A percentile compares a stretch with the other conserved stretches of the same genome.
Conservation (phyloP, 2,797 vertebrate genomes). For the Falco biarmicus region DNA sequence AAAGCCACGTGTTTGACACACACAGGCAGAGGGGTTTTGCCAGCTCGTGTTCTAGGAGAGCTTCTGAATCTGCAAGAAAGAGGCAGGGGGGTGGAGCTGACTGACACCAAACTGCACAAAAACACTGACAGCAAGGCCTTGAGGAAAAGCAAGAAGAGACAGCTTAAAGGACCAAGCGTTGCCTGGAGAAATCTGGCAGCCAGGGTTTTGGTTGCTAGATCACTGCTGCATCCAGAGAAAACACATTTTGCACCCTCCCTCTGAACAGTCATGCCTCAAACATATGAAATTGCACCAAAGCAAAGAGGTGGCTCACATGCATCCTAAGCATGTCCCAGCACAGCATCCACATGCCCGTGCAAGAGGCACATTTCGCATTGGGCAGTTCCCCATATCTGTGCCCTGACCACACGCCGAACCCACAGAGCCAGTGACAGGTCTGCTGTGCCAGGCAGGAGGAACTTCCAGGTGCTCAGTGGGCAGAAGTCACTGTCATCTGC, state of each 20-base stretch:
- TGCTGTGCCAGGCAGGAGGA: neutral
- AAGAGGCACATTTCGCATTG: accelerated
- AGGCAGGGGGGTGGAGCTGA: neutral
- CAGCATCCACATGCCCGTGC: accelerated
- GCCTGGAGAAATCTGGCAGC: neutral
- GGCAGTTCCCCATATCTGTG: neutral
- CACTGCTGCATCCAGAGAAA: neutral
- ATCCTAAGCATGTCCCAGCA: accelerated
- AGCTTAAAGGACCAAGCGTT: neutral
- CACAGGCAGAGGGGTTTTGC: neutral
- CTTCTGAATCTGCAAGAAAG: neutral
- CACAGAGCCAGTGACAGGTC: too few species aligned
- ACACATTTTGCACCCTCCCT: neutral
- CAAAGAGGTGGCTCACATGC: neutral
- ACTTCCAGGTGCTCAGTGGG: neutral
- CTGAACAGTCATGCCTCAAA: neutral
- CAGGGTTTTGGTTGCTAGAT: neutral
- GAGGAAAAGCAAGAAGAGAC: neutral
- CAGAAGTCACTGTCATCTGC: neutral
- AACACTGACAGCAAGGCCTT: neutral
- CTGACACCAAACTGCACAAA: conserved; percentile 8
- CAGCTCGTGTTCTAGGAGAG: neutral
- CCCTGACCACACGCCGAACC: accelerated
- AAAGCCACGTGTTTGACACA: neutral
- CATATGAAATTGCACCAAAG: accelerated